Base-by-base conservation (phyloP, 2,113 vertebrate species). In the Gavialis gangeticus region DNA sequence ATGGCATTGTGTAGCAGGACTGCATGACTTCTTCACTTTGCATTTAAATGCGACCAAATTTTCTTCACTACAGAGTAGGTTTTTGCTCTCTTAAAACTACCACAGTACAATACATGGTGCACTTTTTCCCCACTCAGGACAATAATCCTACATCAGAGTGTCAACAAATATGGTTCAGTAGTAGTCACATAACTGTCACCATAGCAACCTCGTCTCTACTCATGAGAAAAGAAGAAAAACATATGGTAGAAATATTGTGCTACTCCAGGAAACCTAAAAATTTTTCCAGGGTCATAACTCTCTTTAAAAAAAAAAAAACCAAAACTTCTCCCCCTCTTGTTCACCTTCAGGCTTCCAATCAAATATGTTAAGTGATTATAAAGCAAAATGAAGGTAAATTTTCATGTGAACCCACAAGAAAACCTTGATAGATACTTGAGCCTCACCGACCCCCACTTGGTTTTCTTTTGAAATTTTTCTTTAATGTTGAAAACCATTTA, bases 221-320 rank as follows among this genome's bases (percentile, higher is more conserved):
- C 82, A 86, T 81, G 95, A 88, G 75, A 93, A 94, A 89, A 88
- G 91, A 95, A 96, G 15, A 25, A 84, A 97, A 97, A 94, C 89
- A 80, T 95, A 96, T 81, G 88, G 92, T 81, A 93, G 80, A 64
- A 67, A 95, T 94, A 87, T 1, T 80, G 22, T 75, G 25, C 91
- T 92, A 37, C 79, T 95, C 82, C 73, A 95, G 87, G 78, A 94
- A 96, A 55, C 28, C 63, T 91, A 76, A 67, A 92, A 87, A 64
- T 76, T 86, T 94, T 92, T 96, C 73, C 58, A 84, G 75, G 83
- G 94, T 81, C 81, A 87, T 62, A 73, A 78, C 80, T 87, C 46
- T 94, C 56, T 95, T 82, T 60, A 85, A 24, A 46, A 34, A n/a
- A 88, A 67, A 66, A 77, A 24, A 54, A 78, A 77, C 2, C 56